Evolutionary conservation across 2,113 vertebrate genomes (phyloP).

Genomic region (Pangasianodon gigas): DNA sequence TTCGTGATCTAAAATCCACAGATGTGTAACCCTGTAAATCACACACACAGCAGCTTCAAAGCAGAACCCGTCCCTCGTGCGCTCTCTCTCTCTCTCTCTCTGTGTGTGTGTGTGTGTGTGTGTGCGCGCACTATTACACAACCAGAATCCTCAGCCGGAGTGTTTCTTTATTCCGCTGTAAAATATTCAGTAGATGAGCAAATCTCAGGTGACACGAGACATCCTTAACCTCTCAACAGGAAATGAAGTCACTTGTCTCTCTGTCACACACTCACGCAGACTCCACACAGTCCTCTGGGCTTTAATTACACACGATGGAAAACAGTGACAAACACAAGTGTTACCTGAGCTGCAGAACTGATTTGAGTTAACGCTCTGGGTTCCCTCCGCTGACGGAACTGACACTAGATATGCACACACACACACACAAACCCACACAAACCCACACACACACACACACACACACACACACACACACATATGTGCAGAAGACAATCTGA

Average conservation of each 20-base stretch:
- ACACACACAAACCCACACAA: too few species aligned
- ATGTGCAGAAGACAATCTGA: not conserved
- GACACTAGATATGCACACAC: not conserved
- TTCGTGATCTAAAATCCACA: not conserved
- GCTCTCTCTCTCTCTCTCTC: not conserved
- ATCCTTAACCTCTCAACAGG: not conserved
- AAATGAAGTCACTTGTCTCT: conserved; percentile 2
- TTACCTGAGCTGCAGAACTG: not conserved
- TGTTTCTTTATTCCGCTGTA: not conserved
- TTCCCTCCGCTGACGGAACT: not conserved
- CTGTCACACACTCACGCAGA: conserved; percentile 19
- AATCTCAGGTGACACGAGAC: conserved; percentile 5
- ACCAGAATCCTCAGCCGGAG: not conserved
- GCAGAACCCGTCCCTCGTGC: not conserved
- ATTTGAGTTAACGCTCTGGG: not conserved
- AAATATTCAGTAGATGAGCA: not conserved
- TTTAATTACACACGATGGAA: conserved; percentile 19
- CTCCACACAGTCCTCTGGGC: not conserved
- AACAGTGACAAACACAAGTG: not conserved
- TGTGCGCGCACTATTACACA: not conserved
- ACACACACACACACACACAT: conserved; percentile 13
- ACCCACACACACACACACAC: conserved; percentile 7
- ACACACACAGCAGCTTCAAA: not conserved
- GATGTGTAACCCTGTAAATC: not conserved
- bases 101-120: too few species aligned